phyloP scores from a whole-genome alignment of 2,888 invertebrate genomes.

The Trypoxylon attenuatum region DNA sequence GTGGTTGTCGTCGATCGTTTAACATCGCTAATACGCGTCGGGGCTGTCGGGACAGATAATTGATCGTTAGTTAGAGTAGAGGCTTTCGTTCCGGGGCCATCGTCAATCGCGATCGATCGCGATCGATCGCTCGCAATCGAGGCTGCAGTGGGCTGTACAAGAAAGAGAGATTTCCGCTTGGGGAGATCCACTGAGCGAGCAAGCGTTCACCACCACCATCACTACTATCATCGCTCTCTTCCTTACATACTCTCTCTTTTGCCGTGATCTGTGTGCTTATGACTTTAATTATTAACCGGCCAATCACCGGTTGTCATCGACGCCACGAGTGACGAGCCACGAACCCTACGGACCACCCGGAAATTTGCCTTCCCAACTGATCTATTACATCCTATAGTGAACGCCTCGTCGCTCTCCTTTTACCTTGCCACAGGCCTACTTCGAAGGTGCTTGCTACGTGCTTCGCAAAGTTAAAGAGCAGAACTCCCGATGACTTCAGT shows the following conservation, averaged over 20 bases:
- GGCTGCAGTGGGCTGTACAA: conserved; percentile 10
- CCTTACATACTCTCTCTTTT: conserved; percentile 10
- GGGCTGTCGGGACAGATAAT: conserved; percentile 42
- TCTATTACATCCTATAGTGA: background rate
- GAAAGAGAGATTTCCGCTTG: conserved; percentile 22
- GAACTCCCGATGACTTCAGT: too few species aligned
- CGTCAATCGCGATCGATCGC: conserved; percentile 1
- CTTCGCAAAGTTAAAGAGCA: too few species aligned
- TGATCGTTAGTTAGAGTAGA: conserved; percentile 27
- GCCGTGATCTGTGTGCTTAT: conserved; percentile 9
- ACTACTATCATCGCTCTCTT: conserved; percentile 21
- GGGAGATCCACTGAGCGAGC: background rate
- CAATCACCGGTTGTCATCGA: conserved; percentile 59
- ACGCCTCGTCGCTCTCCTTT: too few species aligned
- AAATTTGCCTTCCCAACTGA: background rate
- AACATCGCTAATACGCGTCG: conserved; percentile 25
- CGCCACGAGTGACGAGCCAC: conserved; percentile 45
- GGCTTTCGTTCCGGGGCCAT: conserved; percentile 5
- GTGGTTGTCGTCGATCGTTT: conserved; percentile 22
- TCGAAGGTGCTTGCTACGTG: too few species aligned
- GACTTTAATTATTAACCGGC: conserved; percentile 47
- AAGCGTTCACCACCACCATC: background rate
- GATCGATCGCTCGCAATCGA: background rate
- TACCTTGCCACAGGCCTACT: too few species aligned
- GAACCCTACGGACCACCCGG: conserved; percentile 52